Conservation (phyloP, 2,797 vertebrate species). For the Schizopygopsis pylzovi region DNA sequence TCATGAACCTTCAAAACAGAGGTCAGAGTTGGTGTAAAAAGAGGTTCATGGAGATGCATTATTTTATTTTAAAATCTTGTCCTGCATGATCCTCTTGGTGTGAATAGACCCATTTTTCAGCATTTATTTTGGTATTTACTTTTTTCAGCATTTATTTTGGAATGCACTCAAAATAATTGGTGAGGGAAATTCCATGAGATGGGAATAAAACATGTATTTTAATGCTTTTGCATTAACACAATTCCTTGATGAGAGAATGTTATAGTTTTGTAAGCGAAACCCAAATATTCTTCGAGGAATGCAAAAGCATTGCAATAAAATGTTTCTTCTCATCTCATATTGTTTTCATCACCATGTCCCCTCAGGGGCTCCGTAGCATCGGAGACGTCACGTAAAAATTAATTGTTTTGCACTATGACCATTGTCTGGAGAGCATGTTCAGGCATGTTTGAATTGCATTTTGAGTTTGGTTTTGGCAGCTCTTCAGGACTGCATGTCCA, state of each 20-base stretch:
- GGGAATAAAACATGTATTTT: not conserved
- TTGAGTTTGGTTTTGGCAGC: conserved; percentile 17
- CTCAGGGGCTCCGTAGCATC: not conserved
- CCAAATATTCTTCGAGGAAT: not conserved
- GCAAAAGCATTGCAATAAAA: not conserved
- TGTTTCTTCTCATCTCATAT: not conserved
- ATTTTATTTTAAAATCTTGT: not conserved
- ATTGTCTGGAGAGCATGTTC: conserved; percentile 41
- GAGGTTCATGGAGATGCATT: no score
- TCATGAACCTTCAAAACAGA: not conserved
- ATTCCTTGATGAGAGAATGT: not conserved
- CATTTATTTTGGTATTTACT: not conserved
- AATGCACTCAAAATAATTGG: not conserved
- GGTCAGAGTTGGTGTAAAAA: not conserved
- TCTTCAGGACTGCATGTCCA: conserved; percentile 13
- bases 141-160: not conserved
- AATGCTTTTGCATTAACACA: not conserved
- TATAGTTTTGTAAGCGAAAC: not conserved
- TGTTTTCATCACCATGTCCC: not conserved
- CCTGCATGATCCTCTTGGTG: not conserved
- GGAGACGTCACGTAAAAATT: not conserved
- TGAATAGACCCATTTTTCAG: not conserved
- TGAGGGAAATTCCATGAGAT: not conserved
- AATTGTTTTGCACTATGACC: conserved; percentile 56
- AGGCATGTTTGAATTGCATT: conserved; percentile 43